Evolutionary conservation across 2,888 invertebrate genomes (phyloP), one percentile per base, ranked within the genome.

Genomic region (Ernsta delagoae): DNA sequence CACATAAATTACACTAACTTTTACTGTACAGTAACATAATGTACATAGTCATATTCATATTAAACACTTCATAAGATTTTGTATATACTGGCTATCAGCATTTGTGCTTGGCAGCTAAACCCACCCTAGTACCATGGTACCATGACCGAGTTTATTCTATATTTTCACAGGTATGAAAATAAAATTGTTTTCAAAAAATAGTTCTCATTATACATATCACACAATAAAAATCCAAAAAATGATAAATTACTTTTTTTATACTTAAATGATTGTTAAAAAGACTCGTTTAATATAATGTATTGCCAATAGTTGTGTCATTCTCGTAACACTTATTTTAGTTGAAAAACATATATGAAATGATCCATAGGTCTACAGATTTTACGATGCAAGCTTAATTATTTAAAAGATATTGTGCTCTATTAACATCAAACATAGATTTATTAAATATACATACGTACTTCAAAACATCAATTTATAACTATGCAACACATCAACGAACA

Each of bases 1-100:
- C 82, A 88, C 83, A 79, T 79, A 85, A 85, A 84, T 79, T 84
- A 86, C 78, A 83, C 76, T 78, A 81, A 87, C 69, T 59, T 69
- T 63, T 59, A 62, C 83, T 87, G 84, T 89, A 87, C 87, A 83
- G 78, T 76, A 82, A 84, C 83, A 76, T 78, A 87, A 83, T 86
- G 81, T 85, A 85, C 76, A 75, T 76, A 75, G 77, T n/a, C n/a
- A n/a, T n/a, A n/a, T n/a, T 80, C 79, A 84, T 77, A 78, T 74
- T 76, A 70, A 65, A 78, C 75, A 71, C 71, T 74, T 77, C 74
- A 76, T 77, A 78, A 78, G 77, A 78, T 68, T 48, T 48, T 64
- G 53, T 71, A 66, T 72, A 57, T 59, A 65, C 68, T 69, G 69
- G 67, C 45, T 48, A 36, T 24, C 6, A 48, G 62, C 68, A 9